A percentile compares a stretch with the other conserved stretches of the same genome.
These are phyloP conservation scores for Thunnus albacares DNA, from an alignment of 2,797 vertebrate genomes.

Conservation along the genomic window DNA sequence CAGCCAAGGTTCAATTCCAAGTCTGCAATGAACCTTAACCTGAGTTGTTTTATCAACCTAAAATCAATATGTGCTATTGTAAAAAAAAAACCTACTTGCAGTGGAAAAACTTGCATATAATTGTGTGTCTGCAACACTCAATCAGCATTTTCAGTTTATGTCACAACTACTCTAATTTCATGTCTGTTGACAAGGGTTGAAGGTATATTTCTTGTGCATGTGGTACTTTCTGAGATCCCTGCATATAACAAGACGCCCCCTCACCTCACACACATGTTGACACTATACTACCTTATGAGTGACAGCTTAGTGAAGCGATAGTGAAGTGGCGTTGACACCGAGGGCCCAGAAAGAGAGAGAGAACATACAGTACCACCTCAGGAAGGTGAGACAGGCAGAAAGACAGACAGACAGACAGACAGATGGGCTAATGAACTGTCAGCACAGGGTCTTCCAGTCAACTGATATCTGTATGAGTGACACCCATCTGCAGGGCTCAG, in stretches of 20 bases:
- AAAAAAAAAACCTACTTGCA: neutral
- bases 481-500: slow-evolving; percentile 4
- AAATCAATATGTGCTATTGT: neutral
- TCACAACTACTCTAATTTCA: neutral
- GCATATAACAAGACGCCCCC: neutral
- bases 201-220: neutral
- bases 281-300: slow-evolving; percentile 7
- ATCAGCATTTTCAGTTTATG: neutral
- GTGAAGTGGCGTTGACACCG: slow-evolving; percentile 27
- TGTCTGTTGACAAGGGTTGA: neutral
- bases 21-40: too few species aligned
- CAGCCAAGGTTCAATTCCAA: too few species aligned
- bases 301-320: slow-evolving; percentile 31
- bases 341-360: neutral
- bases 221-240: neutral
- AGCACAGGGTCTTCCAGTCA: slow-evolving; percentile 23
- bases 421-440: slow-evolving; percentile 46
- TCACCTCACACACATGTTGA: neutral
- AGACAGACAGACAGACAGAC: slow-evolving; percentile 13
- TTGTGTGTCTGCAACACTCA: neutral
- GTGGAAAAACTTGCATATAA: neutral
- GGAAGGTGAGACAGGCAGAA: slow-evolving; percentile 21
- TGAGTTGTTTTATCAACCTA: neutral
- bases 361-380: slow-evolving; percentile 6
- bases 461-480: slow-evolving; percentile 33